These are phyloP conservation scores for Xiphophorus couchianus DNA, from an alignment of 2,113 vertebrate genomes.

Conservation along the genomic window DNA sequence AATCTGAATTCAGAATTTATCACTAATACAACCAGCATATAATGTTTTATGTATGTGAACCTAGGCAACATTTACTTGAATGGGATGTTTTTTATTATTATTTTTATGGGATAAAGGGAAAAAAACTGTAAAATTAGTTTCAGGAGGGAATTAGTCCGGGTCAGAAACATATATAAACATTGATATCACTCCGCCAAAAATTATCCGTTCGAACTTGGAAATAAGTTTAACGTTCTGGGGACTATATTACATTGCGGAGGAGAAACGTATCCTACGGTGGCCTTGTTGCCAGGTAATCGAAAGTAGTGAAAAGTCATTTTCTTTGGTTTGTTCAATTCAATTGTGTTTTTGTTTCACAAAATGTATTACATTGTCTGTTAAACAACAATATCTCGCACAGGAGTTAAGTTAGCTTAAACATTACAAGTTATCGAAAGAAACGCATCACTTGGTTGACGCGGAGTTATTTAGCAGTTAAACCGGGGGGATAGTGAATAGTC, in stretches of 20 bases:
- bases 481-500: not conserved
- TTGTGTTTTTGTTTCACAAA: rapidly evolving
- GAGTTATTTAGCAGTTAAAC: not conserved
- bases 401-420: not conserved
- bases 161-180: not conserved
- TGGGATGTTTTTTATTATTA: not conserved
- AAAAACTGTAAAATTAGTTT: not conserved
- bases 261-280: not conserved
- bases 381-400: not conserved
- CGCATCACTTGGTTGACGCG: too few species aligned
- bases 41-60: too few species aligned
- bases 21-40: rapidly evolving
- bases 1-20: rapidly evolving
- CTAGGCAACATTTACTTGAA: not conserved
- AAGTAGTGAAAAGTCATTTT: not conserved
- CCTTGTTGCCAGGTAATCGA: not conserved
- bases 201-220: not conserved
- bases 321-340: not conserved
- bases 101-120: not conserved
- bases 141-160: not conserved
- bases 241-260: constrained; percentile 40
- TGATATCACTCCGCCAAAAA: constrained; percentile 36
- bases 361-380: not conserved
- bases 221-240: rapidly evolving
- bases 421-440: not conserved